Base-by-base conservation (phyloP, 2,113 vertebrate species). In the Cyanoramphus novaezelandiae region DNA sequence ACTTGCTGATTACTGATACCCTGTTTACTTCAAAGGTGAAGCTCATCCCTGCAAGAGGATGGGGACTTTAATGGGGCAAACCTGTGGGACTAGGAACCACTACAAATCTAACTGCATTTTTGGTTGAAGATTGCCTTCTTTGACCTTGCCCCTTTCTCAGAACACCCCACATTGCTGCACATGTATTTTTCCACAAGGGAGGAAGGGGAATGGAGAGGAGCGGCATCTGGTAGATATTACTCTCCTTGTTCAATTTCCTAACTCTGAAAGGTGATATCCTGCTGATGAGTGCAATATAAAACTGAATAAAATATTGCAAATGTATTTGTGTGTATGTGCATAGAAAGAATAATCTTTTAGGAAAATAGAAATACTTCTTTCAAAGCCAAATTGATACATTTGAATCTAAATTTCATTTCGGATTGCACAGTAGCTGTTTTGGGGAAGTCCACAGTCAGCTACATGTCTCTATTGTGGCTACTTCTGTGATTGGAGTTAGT, bases 81-180 rank as follows among this genome's bases (percentile, higher is more conserved):
- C 92, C 93, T 95, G 82, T 96, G 96, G 94, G 93, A 93, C 95
- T 96, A 96, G 94, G 96, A 96, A 96, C 93, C 82, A 96, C 92
- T 93, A 60, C 96, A 93, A 95, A 95, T 95, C 59, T 96, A 96
- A 87, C 94, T 93, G 90, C 93, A 86, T 95, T 96, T 96, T 95
- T 80, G 90, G 95, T 96, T 96, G 93, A 96, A 97, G 96, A 96
- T 96, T 96, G 94, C 90, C 94, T 96, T 96, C 96, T 97, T 95
- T 96, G 94, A 95, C 95, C 94, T 96, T 96, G 96, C 88, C 96
- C 93, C 94, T 94, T 96, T 96, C 95, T 92, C 76, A 94, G 95
- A 96, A 78, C 92, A 96, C 92, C 90, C 79, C 85, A 95, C 92
- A 92, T 90, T 96, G 94, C 96, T 95, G 94, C 93, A 96, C 90